These are phyloP conservation scores for Tapirus terrestris DNA, from an alignment of 2,113 vertebrate genomes.

Conservation along the genomic window DNA sequence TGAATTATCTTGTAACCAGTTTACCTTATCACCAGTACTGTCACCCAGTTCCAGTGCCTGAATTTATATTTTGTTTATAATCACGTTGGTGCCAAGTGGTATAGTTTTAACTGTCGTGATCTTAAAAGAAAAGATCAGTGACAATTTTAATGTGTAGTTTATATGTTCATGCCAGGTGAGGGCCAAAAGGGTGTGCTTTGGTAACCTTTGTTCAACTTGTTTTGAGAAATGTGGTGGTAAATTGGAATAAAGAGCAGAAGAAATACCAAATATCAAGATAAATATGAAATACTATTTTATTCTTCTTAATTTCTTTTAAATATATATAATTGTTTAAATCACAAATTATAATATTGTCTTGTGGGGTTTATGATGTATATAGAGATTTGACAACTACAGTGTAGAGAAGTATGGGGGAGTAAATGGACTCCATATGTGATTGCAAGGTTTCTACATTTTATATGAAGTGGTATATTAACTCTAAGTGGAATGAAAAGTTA, in stretches of 20 bases:
- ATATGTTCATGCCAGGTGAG: neutral
- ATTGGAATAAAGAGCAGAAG: neutral
- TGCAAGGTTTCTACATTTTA: conserved; percentile 9
- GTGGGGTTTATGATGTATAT: neutral
- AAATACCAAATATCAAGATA: neutral
- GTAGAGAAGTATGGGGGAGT: neutral
- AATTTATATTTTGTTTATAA: conserved; percentile 10
- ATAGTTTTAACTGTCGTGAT: neutral
- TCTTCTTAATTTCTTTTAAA: conserved; percentile 31
- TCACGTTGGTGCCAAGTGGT: neutral
- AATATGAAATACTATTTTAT: conserved; percentile 14
- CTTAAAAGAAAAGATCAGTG: neutral
- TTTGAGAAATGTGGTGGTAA: neutral
- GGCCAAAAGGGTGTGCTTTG: neutral
- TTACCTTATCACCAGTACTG: neutral
- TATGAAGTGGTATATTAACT: neutral
- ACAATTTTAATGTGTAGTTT: neutral
- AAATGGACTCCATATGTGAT: neutral
- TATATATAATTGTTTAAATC: neutral
- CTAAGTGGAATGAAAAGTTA: neutral
- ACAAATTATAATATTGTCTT: conserved; percentile 3
- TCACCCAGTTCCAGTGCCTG: neutral
- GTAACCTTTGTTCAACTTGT: neutral
- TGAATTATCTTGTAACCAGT: conserved; percentile 3
- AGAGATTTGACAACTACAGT: neutral